Conservation (phyloP, 2,888 invertebrate genomes). For the Notodonta ziczac region DNA sequence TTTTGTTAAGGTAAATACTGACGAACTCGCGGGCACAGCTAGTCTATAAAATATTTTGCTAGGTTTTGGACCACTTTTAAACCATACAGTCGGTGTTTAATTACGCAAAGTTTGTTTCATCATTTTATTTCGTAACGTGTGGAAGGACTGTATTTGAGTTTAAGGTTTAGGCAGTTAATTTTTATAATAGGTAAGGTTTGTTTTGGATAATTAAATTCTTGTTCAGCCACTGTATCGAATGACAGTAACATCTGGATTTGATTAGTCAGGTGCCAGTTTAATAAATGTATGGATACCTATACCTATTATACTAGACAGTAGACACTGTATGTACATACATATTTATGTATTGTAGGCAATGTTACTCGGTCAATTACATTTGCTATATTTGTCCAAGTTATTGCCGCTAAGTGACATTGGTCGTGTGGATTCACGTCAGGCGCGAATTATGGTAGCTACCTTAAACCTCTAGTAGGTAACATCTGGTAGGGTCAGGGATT, state of each 20-base stretch:
- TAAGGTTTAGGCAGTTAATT: too few relatives aligned
- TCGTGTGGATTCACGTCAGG: neutral
- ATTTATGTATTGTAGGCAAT: constrained; percentile 18
- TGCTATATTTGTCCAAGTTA: constrained; percentile 8
- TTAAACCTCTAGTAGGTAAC: neutral
- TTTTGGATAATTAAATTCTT: neutral
- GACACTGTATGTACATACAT: neutral
- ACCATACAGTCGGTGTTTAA: too few relatives aligned
- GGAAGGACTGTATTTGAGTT: too few relatives aligned
- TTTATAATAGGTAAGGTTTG: too few relatives aligned
- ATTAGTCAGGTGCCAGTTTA: constrained; percentile 23
- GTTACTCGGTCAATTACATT: constrained; percentile 18
- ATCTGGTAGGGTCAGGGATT: too few relatives aligned
- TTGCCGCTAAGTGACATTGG: constrained; percentile 19
- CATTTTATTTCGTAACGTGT: too few relatives aligned
- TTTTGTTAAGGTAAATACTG: too few relatives aligned
- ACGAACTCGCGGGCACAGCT: too few relatives aligned
- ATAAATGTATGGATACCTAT: neutral
- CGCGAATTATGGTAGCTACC: neutral
- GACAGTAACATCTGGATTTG: constrained; percentile 23
- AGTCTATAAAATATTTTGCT: too few relatives aligned
- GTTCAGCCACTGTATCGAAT: neutral
- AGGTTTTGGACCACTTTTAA: too few relatives aligned
- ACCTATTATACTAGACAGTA: neutral
- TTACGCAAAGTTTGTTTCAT: too few relatives aligned